Base-by-base conservation (phyloP, 2,113 vertebrate species). In the Vulpes lagopus region DNA sequence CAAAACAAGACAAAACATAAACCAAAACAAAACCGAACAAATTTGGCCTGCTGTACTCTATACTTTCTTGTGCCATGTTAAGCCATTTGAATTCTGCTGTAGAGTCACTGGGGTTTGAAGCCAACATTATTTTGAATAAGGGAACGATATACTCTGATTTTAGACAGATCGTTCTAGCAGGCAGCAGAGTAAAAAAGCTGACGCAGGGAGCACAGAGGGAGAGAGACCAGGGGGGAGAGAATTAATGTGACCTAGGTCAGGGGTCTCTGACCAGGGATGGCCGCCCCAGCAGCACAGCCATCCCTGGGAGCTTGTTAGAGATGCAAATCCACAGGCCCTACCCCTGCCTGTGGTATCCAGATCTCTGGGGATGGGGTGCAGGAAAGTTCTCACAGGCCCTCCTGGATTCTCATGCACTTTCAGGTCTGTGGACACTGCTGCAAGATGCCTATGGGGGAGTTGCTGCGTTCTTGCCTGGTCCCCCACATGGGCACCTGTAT, bases 101-200 rank as follows among this genome's bases (percentile, higher is more conserved):
- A 82, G 65, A 89, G 14, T 91, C 95, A 38, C 27, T 49, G 60
- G 32, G 55, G 8, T 57, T 23, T 32, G 76, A 11, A 30, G 25
- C 73, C 57, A 89, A 71, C 19, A 38, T 85, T 76, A 84, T 62
- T 71, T 86, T 53, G 27, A 86, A 62, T 15, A 73, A 91, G 35
- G 43, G n/a, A 94, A 38, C 55, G 78, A 60, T 53, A 55, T 1
- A 35, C 49, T 89, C 12, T 43, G 35, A 22, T 78, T 80, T 94
- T 60, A 57, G 74, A 55, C 90, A 62, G 57, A 57, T 62, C n/a
- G 14, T 83, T 90, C 57, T 59, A 74, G 83, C 27, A 95, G n/a
- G 11, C 43, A 95, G 23, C 10, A 43, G 25, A 65, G 49, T 67
- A 78, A 53, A 60, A 65, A 86, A 62, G 22, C 43, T 49, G 71